Conservation (phyloP, 2,113 vertebrate species). For the Polyodon spathula region DNA sequence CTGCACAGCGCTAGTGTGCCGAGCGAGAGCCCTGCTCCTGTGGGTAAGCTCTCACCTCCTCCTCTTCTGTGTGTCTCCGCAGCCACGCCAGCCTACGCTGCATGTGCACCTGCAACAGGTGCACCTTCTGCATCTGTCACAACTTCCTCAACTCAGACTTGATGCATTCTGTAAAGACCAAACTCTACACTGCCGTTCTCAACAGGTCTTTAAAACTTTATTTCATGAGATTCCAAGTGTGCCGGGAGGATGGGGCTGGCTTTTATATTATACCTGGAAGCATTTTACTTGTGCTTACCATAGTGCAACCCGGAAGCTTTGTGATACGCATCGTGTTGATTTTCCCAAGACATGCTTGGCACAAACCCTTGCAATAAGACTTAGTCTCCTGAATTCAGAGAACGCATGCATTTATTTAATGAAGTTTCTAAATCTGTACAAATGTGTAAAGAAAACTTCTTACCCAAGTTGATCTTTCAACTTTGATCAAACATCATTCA, state of each 20-base stretch:
- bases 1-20: conserved; percentile 62
- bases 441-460: no score
- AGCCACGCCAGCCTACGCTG: conserved; percentile 93
- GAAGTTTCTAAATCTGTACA: conserved; percentile 12
- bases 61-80: conserved; percentile 80
- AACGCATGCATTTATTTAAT: conserved; percentile 10
- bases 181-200: conserved; percentile 87
- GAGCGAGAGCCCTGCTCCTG: conserved; percentile 31
- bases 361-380: not conserved
- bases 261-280: no score
- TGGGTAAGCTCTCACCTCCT: conserved; percentile 59
- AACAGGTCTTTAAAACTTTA: conserved; percentile 73
- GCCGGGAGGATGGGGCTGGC: no score
- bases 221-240: no score
- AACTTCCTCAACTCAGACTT: conserved; percentile 97
- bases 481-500: not conserved
- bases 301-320: no score
- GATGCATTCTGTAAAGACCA: conserved; percentile 93
- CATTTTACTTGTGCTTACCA: no score
- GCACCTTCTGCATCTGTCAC: conserved; percentile 97
- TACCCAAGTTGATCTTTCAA: no score
- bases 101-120: conserved; percentile 96
- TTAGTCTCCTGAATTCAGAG: not conserved
- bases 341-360: not conserved
- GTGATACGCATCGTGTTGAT: no score